Percentiles rank a stretch among this genome's conserved stretches.
Evolutionary conservation across 2,888 invertebrate genomes (phyloP).

Genomic region (Taenaris catops): DNA sequence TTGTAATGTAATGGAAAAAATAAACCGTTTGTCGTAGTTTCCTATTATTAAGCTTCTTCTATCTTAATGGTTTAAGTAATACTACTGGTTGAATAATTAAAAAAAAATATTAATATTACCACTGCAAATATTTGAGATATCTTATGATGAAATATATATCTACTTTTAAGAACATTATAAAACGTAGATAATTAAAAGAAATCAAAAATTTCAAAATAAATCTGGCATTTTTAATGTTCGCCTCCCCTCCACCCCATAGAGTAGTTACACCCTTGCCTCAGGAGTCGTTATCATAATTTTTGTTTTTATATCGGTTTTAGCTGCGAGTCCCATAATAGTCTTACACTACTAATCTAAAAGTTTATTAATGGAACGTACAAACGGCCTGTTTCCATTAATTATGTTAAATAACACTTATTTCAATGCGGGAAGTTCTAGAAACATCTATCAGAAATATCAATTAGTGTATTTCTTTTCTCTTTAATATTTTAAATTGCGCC

Average conservation of each 20-base stretch:
- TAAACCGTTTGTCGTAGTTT: constrained; percentile 78
- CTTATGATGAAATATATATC: constrained; percentile 81
- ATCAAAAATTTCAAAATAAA: constrained; percentile 77
- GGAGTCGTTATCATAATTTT: constrained; percentile 64
- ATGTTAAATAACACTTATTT: constrained; percentile 24
- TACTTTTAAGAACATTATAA: constrained; percentile 80
- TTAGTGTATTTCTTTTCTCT: background rate
- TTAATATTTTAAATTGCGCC: too few species aligned
- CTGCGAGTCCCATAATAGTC: constrained; percentile 45
- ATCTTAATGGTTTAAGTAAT: constrained; percentile 78
- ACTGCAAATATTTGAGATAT: constrained; percentile 81
- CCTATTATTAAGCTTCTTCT: constrained; percentile 80
- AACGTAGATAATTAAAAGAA: constrained; percentile 81
- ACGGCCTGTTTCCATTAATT: constrained; percentile 39
- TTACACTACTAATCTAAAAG: constrained; percentile 54
- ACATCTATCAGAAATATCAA: background rate
- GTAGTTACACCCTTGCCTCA: constrained; percentile 25
- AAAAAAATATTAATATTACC: constrained; percentile 75
- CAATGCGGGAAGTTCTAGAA: constrained; percentile 10
- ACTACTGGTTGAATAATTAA: constrained; percentile 78
- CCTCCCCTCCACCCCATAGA: constrained; percentile 42
- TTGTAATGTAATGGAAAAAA: constrained; percentile 76
- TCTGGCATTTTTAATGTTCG: constrained; percentile 75
- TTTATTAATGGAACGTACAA: too few species aligned
- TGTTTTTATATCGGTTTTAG: constrained; percentile 52